Conservation (phyloP, 92 coral and sea anemone genomes). For the Epizoanthus rinbou region DNA sequence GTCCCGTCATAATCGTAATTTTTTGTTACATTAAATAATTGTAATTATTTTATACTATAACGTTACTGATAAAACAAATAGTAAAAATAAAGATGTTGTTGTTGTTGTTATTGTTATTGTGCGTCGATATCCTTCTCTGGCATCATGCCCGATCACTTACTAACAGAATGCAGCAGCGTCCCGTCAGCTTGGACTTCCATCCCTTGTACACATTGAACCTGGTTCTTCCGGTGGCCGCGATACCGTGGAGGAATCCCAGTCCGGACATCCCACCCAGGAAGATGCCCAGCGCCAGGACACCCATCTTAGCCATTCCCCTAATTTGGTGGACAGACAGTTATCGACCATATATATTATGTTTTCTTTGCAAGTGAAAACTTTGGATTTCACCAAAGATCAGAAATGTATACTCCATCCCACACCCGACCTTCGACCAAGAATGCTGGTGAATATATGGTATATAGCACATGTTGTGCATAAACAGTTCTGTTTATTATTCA, state of each 20-base stretch:
- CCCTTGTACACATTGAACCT: slow-evolving; percentile 78
- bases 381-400: background rate
- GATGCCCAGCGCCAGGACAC: slow-evolving; percentile 74
- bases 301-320: slow-evolving; percentile 76
- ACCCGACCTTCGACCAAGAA: background rate
- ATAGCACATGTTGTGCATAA: background rate
- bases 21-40: too few relatives aligned
- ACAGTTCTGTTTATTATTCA: too few relatives aligned
- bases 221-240: slow-evolving; percentile 95
- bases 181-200: slow-evolving; percentile 85
- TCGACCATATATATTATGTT: background rate
- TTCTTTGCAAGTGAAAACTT: background rate
- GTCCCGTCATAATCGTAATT: too few relatives aligned
- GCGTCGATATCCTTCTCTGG: background rate
- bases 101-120: too few relatives aligned
- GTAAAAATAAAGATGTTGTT: too few relatives aligned
- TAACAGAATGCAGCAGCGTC: slow-evolving; percentile 79
- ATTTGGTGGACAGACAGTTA: background rate
- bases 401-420: too few relatives aligned
- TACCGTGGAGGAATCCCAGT: slow-evolving; percentile 77
- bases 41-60: too few relatives aligned
- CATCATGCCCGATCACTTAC: slow-evolving; percentile 78
- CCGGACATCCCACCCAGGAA: slow-evolving; percentile 87
- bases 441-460: background rate
- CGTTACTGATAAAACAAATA: too few relatives aligned